Conservation (phyloP, 37 sponge, comb jelly and placozoan genomes). For the Petrosia ficiformis region DNA sequence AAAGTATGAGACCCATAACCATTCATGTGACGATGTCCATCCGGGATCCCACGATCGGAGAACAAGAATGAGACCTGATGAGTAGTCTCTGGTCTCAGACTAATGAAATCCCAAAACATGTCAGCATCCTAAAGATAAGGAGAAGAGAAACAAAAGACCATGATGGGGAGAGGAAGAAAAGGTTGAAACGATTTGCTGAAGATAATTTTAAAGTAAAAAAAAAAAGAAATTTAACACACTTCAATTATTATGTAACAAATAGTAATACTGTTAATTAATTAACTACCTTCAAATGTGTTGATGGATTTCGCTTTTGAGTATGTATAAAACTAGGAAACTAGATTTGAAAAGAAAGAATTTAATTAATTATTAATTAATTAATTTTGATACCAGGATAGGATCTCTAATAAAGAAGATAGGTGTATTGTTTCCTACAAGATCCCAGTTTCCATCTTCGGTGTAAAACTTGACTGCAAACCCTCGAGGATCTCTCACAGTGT, state of each 20-base stretch:
- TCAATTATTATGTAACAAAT: not conserved
- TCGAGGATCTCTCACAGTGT: conserved; percentile 82
- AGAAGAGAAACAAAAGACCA: not conserved
- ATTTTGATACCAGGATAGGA: conserved; percentile 41
- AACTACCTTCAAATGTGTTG: conserved; percentile 75
- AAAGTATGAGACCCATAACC: conserved; percentile 91
- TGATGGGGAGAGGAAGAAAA: not conserved
- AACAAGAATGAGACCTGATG: conserved; percentile 87
- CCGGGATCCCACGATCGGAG: conserved; percentile 85
- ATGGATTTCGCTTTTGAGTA: conserved; percentile 87
- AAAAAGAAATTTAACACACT: not conserved
- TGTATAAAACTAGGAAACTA: conserved; percentile 89
- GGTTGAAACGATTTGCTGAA: not conserved
- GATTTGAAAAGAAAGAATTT: not conserved
- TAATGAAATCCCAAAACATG: conserved; percentile 94
- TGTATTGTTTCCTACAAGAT: conserved; percentile 87
- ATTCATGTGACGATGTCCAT: conserved; percentile 85
- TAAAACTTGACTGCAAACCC: conserved; percentile 89
- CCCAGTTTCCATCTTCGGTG: conserved; percentile 87
- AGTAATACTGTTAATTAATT: not conserved
- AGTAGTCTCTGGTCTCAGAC: conserved; percentile 81
- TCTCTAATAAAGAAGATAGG: conserved; percentile 89
- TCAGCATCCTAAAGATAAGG: conserved; percentile 59
- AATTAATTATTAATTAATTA: not conserved
- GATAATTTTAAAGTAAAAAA: not conserved